Evolutionary conservation across 2,888 invertebrate genomes (phyloP).

Genomic region (Drosophila robusta): DNA sequence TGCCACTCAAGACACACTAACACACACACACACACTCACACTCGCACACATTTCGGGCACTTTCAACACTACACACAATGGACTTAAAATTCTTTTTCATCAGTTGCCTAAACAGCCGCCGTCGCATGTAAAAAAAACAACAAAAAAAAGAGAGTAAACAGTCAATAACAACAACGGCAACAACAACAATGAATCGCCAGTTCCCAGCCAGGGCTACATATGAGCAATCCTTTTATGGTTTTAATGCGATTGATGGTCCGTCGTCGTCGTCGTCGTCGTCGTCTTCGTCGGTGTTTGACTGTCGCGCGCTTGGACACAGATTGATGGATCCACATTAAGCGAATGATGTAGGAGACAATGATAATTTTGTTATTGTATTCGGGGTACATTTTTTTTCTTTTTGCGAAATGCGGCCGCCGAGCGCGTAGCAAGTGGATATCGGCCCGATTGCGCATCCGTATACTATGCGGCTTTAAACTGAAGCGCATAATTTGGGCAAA

Average conservation of each 20-base stretch:
- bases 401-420: conserved; percentile 19
- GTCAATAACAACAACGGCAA: conserved; percentile 40
- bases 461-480: conserved; percentile 47
- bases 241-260: conserved; percentile 83
- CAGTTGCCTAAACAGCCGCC: conserved; percentile 56
- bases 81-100: conserved; percentile 76
- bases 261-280: conserved; percentile 23
- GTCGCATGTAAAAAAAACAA: conserved; percentile 28
- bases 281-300: conserved; percentile 81
- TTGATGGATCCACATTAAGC: conserved; percentile 83
- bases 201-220: conserved; percentile 60
- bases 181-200: conserved; percentile 39
- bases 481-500: conserved; percentile 69
- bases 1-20: conserved; percentile 58
- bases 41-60: conserved; percentile 48
- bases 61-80: conserved; percentile 66
- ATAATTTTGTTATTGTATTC: conserved; percentile 80
- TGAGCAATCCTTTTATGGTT: conserved; percentile 82
- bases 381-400: conserved; percentile 26
- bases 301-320: conserved; percentile 77
- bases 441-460: conserved; percentile 15
- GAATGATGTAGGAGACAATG: conserved; percentile 75
- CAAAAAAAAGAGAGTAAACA: conserved; percentile 13
- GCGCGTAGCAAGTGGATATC: conserved; percentile 46
- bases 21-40: conserved; percentile 16